These are phyloP conservation scores for Galerucella pusilla DNA, from an alignment of 2,888 invertebrate species.

Conservation along the genomic window DNA sequence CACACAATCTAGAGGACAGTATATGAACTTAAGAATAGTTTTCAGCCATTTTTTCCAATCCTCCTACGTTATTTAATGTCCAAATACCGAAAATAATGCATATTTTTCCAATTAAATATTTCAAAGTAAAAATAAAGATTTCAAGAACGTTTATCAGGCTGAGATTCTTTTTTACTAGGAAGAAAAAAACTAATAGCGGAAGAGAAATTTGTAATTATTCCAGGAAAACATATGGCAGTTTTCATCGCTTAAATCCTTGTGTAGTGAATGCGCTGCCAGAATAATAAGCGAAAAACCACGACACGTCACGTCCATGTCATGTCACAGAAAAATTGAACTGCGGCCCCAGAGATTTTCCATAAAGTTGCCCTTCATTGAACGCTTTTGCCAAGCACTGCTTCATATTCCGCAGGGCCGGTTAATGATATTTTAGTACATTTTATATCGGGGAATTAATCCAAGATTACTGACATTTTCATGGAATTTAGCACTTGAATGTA, in stretches of 20 bases:
- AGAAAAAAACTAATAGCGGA: constrained; percentile 5
- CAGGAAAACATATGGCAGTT: constrained; percentile 21
- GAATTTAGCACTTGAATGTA: not conserved
- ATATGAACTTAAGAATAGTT: no score
- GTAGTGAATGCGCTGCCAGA: constrained; percentile 17
- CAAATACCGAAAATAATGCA: no score
- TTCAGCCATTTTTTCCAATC: no score
- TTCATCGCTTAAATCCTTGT: constrained; percentile 29
- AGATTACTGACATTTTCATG: no score
- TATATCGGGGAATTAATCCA: not conserved
- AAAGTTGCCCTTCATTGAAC: constrained; percentile 22
- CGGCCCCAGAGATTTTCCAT: constrained; percentile 35
- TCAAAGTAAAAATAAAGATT: no score
- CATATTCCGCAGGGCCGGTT: not conserved
- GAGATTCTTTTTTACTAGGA: not conserved
- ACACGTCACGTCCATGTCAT: constrained; percentile 37
- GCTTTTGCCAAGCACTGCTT: constrained; percentile 12
- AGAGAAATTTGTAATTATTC: constrained; percentile 23
- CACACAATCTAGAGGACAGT: no score
- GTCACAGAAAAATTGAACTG: constrained; percentile 38
- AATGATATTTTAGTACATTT: not conserved
- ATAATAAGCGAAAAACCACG: constrained; percentile 26
- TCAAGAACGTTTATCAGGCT: not conserved
- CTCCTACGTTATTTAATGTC: no score
- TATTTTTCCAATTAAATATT: no score